These are phyloP conservation scores for Hipparchia sbordonii DNA, from an alignment of 2,888 invertebrate genomes.

Conservation along the genomic window DNA sequence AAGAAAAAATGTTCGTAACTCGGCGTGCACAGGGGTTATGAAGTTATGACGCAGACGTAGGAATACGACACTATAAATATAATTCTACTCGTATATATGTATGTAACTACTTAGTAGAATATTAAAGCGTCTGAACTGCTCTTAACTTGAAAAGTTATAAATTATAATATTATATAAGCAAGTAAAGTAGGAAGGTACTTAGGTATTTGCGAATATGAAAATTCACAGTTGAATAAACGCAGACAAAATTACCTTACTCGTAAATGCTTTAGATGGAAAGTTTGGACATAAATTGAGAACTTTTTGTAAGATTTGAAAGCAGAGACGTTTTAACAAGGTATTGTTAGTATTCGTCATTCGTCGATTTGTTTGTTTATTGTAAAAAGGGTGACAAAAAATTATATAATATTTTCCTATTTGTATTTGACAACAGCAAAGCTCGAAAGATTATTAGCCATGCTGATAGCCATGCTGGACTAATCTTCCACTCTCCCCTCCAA, in stretches of 20 bases:
- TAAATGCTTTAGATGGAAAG: conserved; percentile 8
- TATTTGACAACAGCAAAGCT: background rate
- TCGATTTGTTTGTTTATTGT: background rate
- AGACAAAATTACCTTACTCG: background rate
- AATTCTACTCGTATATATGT: no score
- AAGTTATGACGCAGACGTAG: no score
- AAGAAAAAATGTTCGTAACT: no score
- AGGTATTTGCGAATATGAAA: background rate
- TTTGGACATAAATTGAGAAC: background rate
- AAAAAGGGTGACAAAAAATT: background rate
- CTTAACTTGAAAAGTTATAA: no score
- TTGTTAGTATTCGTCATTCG: background rate
- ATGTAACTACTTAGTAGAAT: no score
- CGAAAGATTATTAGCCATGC: background rate
- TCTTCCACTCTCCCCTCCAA: no score
- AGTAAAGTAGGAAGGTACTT: background rate
- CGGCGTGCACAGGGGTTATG: no score
- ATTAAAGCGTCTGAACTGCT: no score
- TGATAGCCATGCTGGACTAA: no score
- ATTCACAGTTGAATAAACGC: conserved; percentile 12
- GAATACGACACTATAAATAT: no score
- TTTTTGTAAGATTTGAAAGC: conserved; percentile 11
- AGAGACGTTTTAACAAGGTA: conserved; percentile 3
- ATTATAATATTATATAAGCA: background rate
- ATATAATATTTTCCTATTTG: background rate